These are phyloP conservation scores for Microchrysa polita DNA, from an alignment of 2,888 invertebrate species.

Conservation along the genomic window DNA sequence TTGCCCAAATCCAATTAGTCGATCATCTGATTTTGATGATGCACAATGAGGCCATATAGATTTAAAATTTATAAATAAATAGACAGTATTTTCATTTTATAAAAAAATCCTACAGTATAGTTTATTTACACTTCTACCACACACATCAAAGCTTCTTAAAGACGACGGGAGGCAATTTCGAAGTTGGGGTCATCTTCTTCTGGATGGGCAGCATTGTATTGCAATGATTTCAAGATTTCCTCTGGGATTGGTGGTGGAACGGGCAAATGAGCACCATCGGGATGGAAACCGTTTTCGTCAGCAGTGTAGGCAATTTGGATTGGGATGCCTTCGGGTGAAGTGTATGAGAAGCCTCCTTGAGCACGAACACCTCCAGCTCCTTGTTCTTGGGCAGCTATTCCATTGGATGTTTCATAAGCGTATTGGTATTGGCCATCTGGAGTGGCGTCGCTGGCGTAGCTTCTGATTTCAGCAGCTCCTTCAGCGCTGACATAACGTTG, in stretches of 20 bases:
- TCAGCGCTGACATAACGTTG: slow-evolving; percentile 20
- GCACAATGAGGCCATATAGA: not conserved
- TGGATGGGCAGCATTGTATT: slow-evolving; percentile 38
- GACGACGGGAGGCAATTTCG: slow-evolving; percentile 33
- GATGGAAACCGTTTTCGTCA: slow-evolving; percentile 39
- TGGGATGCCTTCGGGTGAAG: slow-evolving; percentile 66
- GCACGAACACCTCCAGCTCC: slow-evolving; percentile 65
- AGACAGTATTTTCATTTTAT: not conserved
- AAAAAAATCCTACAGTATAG: slow-evolving; percentile 16
- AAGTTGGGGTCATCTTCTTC: slow-evolving; percentile 35
- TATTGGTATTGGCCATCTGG: slow-evolving; percentile 54
- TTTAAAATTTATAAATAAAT: not conserved
- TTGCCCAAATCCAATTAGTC: not conserved
- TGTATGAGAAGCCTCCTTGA: slow-evolving; percentile 64
- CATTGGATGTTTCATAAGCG: slow-evolving; percentile 69
- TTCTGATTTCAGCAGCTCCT: slow-evolving; percentile 61
- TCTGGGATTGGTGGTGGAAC: slow-evolving; percentile 34
- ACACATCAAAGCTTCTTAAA: slow-evolving; percentile 27
- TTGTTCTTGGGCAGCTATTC: slow-evolving; percentile 68
- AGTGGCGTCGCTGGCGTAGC: slow-evolving; percentile 49
- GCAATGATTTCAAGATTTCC: slow-evolving; percentile 49
- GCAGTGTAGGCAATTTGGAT: slow-evolving; percentile 62
- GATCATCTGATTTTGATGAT: not conserved
- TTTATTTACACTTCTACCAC: slow-evolving; percentile 33
- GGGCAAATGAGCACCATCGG: slow-evolving; percentile 37